Base-by-base conservation (phyloP, 2,113 vertebrate species). In the Trachemys scripta region DNA sequence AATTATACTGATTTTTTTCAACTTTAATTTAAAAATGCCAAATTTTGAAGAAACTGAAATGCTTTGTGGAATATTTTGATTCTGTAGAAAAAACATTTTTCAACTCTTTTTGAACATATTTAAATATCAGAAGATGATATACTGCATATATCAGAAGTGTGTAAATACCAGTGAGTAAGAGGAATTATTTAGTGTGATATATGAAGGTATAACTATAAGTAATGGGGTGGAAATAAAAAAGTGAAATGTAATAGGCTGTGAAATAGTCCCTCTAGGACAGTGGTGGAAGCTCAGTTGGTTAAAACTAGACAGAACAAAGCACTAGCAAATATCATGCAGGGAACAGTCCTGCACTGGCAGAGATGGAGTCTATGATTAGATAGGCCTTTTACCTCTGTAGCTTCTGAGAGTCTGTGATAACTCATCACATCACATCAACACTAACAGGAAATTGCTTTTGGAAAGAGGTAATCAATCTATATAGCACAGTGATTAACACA, bases 221-320 rank as follows among this genome's bases (percentile, higher is more conserved):
- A 42, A 25, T 29, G 38, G 22, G 31, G 17, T 62, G 50, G 27
- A 93, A 51, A 27, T 86, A 47, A 10, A 2, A 50, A 86, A 83
- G 82, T 16, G 31, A 2, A 17, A 5, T 1, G 29, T 14, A 49
- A 57, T 14, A 42, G 8, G 17, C 22, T 65, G 82, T 95, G 24
- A 27, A 45, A 24, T 45, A 76, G 38, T 47, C 29, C 3, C 0
- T 0, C 25, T 31, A 6, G 35, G 50, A 13, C 47, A 65, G 4
- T 65, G 8, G 81, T 89, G 51, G 1, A 6, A 29, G 16, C 13
- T 85, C 7, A 0, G 47, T 47, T 76, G 10, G 24, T 45, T 86
- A 50, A 84, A 91, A 86, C 35, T 69, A 19, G 14, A 7, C 76
- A 3, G 14, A 80, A 62, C 31, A 69, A 38, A 93, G 19, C 49